Evolutionary conservation across 2,888 invertebrate genomes (phyloP).

Genomic region (Hetaerina titia): DNA sequence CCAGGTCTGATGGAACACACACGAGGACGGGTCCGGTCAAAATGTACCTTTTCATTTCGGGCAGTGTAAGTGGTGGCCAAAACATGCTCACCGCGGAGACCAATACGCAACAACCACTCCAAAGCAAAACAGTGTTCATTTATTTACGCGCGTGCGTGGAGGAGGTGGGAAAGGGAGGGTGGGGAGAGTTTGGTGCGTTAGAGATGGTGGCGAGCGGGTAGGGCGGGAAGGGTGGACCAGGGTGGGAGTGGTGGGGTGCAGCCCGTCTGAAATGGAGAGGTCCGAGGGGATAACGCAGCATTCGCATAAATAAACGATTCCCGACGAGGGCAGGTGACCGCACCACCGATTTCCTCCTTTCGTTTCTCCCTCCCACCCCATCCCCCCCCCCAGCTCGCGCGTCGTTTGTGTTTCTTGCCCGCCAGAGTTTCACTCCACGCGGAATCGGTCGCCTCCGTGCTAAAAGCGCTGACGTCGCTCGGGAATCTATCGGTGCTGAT

Average conservation of each 20-base stretch:
- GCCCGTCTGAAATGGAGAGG: not conserved
- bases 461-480: not conserved
- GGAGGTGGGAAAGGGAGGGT: too few relatives aligned
- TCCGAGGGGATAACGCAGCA: not conserved
- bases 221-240: too few relatives aligned
- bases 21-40: too few relatives aligned
- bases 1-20: too few relatives aligned
- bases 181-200: too few relatives aligned
- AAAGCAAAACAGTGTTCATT: too few relatives aligned
- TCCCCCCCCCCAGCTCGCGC: not conserved
- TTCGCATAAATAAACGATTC: not conserved
- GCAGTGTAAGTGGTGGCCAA: too few relatives aligned
- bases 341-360: not conserved
- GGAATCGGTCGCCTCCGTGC: not conserved
- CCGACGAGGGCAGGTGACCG: not conserved
- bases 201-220: too few relatives aligned
- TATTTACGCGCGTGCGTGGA: too few relatives aligned
- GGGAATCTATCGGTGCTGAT: slow-evolving; percentile 5
- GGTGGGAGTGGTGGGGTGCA: not conserved
- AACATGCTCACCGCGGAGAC: too few relatives aligned
- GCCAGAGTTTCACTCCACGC: not conserved
- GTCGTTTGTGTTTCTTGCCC: not conserved
- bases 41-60: too few relatives aligned
- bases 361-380: not conserved
- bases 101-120: too few relatives aligned